Conservation (phyloP, 2,113 vertebrate species). For the Procavia capensis region DNA sequence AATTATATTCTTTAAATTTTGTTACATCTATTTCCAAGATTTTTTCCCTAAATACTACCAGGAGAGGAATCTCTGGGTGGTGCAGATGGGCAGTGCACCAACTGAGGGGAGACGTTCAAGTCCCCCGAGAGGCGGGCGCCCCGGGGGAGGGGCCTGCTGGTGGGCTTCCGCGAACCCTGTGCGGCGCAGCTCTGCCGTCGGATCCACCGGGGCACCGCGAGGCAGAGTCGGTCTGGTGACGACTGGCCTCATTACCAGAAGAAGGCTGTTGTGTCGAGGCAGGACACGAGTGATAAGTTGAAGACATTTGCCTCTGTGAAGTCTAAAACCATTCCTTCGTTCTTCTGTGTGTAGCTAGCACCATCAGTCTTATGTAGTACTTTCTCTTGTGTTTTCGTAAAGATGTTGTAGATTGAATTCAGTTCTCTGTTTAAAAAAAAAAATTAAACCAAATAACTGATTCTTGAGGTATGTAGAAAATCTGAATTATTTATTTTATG, state of each 20-base stretch:
- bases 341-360: slow-evolving; percentile 28
- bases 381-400: background rate
- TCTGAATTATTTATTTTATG: slow-evolving; percentile 67
- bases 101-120: background rate
- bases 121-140: background rate
- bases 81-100: background rate
- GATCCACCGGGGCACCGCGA: background rate
- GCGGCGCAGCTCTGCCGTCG: background rate
- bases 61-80: background rate
- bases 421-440: slow-evolving; percentile 57
- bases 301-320: slow-evolving; percentile 27
- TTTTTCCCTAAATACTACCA: background rate
- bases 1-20: slow-evolving; percentile 16
- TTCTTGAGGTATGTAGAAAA: slow-evolving; percentile 47
- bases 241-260: background rate
- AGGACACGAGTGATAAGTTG: slow-evolving; percentile 39
- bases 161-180: background rate
- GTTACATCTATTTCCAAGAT: background rate
- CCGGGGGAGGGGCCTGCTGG: background rate
- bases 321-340: background rate
- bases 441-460: slow-evolving; percentile 51
- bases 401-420: slow-evolving; percentile 40
- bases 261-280: background rate
- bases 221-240: background rate
- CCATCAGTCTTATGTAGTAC: slow-evolving; percentile 24